phyloP scores from a whole-genome alignment of 1,140 invertebrate genomes.

The Tetragnatha versicolor region DNA sequence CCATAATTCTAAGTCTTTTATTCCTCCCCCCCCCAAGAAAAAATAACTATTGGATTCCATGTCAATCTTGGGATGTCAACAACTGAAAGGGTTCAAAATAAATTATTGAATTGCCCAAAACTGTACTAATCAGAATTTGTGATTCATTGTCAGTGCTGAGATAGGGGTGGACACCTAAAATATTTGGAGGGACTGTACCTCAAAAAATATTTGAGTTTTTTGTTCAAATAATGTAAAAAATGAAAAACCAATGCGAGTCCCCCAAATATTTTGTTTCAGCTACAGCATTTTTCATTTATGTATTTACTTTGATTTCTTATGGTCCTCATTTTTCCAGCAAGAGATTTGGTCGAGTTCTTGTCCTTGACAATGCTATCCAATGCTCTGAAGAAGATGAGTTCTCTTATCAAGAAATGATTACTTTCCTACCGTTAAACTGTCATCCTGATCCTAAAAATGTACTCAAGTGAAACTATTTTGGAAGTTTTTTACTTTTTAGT shows the following conservation, averaged over 20 bases:
- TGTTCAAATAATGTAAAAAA: too few relatives aligned
- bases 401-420: slow-evolving; percentile 98
- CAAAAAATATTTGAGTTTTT: too few relatives aligned
- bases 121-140: too few relatives aligned
- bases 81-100: too few relatives aligned
- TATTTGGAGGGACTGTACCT: too few relatives aligned
- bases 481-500: neutral
- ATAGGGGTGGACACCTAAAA: too few relatives aligned
- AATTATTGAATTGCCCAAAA: too few relatives aligned
- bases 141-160: too few relatives aligned
- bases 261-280: too few relatives aligned
- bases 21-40: neutral
- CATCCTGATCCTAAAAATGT: slow-evolving; percentile 92
- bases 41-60: neutral
- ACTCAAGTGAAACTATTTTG: neutral
- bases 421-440: slow-evolving; percentile 88
- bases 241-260: too few relatives aligned
- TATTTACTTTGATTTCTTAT: too few relatives aligned
- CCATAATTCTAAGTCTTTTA: neutral
- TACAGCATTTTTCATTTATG: too few relatives aligned
- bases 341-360: slow-evolving; percentile 85
- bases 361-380: slow-evolving; percentile 96
- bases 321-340: slow-evolving; percentile 73
- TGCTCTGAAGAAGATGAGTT: slow-evolving; percentile 96
- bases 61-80: neutral